Evolutionary conservation across 37 sponge, comb jelly and placozoan genomes (phyloP), one percentile per base, ranked within the genome.

Genomic region (Spongilla lacustris): DNA sequence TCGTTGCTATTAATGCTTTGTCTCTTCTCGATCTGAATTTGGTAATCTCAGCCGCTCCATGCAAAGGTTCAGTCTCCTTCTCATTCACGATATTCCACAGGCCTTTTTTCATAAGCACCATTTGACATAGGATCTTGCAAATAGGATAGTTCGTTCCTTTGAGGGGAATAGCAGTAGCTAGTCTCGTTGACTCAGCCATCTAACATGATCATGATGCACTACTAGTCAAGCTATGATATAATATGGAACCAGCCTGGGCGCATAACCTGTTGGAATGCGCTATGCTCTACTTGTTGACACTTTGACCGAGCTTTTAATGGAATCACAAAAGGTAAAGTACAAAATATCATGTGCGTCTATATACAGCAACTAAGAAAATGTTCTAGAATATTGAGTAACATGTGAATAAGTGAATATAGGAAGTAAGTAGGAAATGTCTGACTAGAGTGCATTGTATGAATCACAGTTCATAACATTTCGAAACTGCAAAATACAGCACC

Each of bases 111-210:
- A 82, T 83, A 12, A 83, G 77, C 25, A 79, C 77, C 89, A 88
- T 88, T 66, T 36, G 69, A 33, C 89, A 89, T 38, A 84, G 90
- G 23, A 84, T 32, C 41, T 80, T 89, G 85, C 90, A 89, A 27
- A 85, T 89, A 31, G 90, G 80, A 73, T 89, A 83, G 78, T 89
- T 83, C 36, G 79, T 28, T 17, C 89, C 80, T 29, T 89, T 89
- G 67, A 89, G 46, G 2, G 90, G 85, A 48, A 74, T 48, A 83
- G 74, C 84, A 27, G 75, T 28, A 30, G 74, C 79, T 10, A 58
- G 38, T n/a, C 36, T 78, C 79, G 30, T 13, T 13, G 29, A 33
- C 73, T 72, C 27, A 12, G 31, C 31, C 73, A 72, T 29, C 30
- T 32, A 32, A 33, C 73, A 72, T 29, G 73, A 72, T 32, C 73